Evolutionary conservation across 1,140 invertebrate genomes (phyloP), one percentile per base, ranked within the genome.

Genomic region (Bombus waltoni): DNA sequence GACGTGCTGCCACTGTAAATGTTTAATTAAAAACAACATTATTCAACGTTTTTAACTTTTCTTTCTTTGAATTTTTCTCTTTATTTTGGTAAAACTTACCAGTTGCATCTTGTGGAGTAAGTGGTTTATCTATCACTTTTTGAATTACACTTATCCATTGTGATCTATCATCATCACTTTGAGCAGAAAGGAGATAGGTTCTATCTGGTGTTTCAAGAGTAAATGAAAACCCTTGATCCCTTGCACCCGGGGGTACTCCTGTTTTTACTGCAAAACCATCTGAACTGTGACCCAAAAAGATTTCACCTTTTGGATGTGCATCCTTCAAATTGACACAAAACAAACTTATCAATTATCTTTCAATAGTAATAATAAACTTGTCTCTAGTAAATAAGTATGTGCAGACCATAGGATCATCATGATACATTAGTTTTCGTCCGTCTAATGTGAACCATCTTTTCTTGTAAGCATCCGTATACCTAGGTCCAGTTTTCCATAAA

Each of bases 361-460:
- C 62, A 68, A 13, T 18, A 18, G 40, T 84, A 3, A 44, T 81
- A 13, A 78, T 53, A 68, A n/a, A 62, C 42, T 11, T 57, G 4
- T 71, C 5, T 74, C 11, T 25, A 77, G 81, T 53, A 66, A 72
- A 28, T 44, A 42, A 32, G 15, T 3, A 15, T 83, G 71, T 59
- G 13, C 42, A 97, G 47, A 53, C 97, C 95, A 97, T 94, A 53
- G 98, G 97, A 93, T 98, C 98, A 93, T 98, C 97, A 90, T 98
- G 97, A 92, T 98, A 99, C 98, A 98, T 98, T 5, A 99, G 95
- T 94, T 98, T 98, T 77, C 98, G 96, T 88, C 97, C 97, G 91
- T 98, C 98, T n/a, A 99, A 93, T 0, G 98, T 98, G 91, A 98
- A 98, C 98, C 98, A 99, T 70, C 98, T 94, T 91, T 97, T 97